Base-by-base conservation (phyloP, 2,888 invertebrate genomes). In the Nasonia oneida region DNA sequence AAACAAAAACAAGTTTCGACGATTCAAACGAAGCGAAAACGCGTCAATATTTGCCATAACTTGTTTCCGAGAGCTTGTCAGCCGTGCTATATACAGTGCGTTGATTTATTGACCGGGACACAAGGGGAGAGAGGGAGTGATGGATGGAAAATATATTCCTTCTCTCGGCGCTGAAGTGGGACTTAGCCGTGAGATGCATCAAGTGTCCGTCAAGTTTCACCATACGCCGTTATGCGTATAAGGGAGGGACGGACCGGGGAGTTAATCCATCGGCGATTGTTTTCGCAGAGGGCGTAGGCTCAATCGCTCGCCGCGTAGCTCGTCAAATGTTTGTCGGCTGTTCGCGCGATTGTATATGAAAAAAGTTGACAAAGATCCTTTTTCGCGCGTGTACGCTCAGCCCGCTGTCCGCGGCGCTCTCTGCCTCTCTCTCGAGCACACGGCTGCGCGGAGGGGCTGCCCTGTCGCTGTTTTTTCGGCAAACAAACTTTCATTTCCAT, bases 1-100 rank as follows among this genome's bases (percentile, higher is more conserved):
- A 73, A 73, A 73, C 73, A 73, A 73, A 39, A 73, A 73, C 47
- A 23, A n/a, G 73, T 47, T 73, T 42, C 42, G 73, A 73, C 73
- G 47, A 42, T 73, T 73, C 23, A 73, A 73, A 12, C 42, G 23
- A 42, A 73, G 73, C 73, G 73, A 42, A 14, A 42, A 23, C n/a
- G 42, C 73, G 73, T 73, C 73, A 73, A 73, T 73, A 73, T 73
- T 73, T 73, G 37, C 73, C 73, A 73, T 73, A 73, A 73, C 73
- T 73, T 73, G 47, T 73, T 73, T 73, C 42, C 73, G 12, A 73
- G 39, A 73, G 39, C 73, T 73, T 47, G 73, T 73, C 73, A 42
- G 39, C n/a, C 73, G 14, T 8, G 33, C 29, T 23, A n/a, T 29
- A 18, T 23, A 73, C 23, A 73, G 23, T 42, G 73, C 42, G 73